Conservation (phyloP, 1,140 invertebrate genomes). For the Physella acuta region DNA sequence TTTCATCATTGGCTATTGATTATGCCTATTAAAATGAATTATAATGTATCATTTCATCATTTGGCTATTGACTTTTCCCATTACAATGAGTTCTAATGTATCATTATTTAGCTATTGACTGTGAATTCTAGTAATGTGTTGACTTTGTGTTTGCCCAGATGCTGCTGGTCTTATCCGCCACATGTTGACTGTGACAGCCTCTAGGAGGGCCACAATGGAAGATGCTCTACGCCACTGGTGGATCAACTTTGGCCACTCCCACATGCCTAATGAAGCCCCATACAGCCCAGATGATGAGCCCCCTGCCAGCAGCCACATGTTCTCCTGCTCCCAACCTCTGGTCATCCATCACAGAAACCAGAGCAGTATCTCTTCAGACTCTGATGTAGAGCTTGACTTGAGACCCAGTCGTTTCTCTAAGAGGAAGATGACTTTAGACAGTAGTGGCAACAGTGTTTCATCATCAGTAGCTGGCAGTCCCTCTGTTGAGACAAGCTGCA, state of each 20-base stretch:
- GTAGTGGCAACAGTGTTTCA: constrained; percentile 40
- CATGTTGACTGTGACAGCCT: constrained; percentile 89
- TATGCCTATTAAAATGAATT: too few relatives aligned
- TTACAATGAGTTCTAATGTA: not conserved
- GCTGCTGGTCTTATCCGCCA: constrained; percentile 91
- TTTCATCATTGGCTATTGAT: too few relatives aligned
- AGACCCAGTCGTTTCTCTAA: constrained; percentile 24
- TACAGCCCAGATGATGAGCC: constrained; percentile 33
- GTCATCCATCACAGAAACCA: constrained; percentile 33
- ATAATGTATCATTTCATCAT: too few relatives aligned
- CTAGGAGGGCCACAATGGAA: constrained; percentile 85
- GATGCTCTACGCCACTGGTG: constrained; percentile 92
- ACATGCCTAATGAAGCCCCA: constrained; percentile 74
- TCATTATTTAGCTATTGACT: not conserved
- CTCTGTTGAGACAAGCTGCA: not conserved
- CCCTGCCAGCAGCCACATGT: not conserved
- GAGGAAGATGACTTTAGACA: constrained; percentile 34
- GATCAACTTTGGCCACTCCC: constrained; percentile 83
- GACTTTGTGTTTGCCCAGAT: constrained; percentile 62
- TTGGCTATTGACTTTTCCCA: not conserved
- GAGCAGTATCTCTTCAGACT: constrained; percentile 35
- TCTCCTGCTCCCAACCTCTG: not conserved
- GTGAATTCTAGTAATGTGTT: not conserved
- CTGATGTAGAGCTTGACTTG: constrained; percentile 36
- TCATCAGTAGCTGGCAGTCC: constrained; percentile 25